Conservation (phyloP, 2,888 invertebrate species). For the Siphlonurus alternatus region DNA sequence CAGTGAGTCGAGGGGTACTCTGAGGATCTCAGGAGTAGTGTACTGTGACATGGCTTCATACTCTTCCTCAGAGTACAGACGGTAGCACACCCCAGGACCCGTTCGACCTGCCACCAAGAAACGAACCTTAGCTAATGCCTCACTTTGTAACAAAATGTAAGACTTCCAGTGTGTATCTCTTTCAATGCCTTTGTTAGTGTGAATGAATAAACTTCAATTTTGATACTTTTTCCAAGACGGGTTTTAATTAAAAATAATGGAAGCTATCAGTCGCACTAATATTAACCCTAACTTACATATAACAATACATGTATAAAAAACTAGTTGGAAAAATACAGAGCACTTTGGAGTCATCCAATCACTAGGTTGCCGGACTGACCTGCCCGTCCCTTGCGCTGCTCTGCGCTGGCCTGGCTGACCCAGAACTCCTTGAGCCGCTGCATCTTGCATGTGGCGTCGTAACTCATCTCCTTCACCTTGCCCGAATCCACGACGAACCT, state of each 20-base stretch:
- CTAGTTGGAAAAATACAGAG: no score
- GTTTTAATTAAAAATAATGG: no score
- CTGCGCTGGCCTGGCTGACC: slow-evolving; percentile 95
- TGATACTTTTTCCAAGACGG: no score
- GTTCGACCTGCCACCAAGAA: slow-evolving; percentile 31
- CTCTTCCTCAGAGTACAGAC: slow-evolving; percentile 73
- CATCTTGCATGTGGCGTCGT: slow-evolving; percentile 78
- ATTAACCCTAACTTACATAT: no score
- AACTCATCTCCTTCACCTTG: slow-evolving; percentile 94
- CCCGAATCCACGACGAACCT: slow-evolving; percentile 96
- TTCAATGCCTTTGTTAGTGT: no score
- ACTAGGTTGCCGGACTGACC: slow-evolving; percentile 24
- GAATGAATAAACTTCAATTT: no score
- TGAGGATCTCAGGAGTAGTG: slow-evolving; percentile 81
- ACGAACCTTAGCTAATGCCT: neutral
- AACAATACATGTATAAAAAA: neutral
- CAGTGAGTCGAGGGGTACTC: slow-evolving; percentile 85
- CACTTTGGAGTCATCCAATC: neutral
- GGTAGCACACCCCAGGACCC: slow-evolving; percentile 89
- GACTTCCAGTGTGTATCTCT: no score
- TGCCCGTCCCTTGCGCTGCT: slow-evolving; percentile 90
- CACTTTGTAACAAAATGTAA: neutral
- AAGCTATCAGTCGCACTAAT: no score
- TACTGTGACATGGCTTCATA: slow-evolving; percentile 63
- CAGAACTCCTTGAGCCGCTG: slow-evolving; percentile 84